Conservation (phyloP, 2,113 vertebrate species). For the Thoracochromis brauschi region DNA sequence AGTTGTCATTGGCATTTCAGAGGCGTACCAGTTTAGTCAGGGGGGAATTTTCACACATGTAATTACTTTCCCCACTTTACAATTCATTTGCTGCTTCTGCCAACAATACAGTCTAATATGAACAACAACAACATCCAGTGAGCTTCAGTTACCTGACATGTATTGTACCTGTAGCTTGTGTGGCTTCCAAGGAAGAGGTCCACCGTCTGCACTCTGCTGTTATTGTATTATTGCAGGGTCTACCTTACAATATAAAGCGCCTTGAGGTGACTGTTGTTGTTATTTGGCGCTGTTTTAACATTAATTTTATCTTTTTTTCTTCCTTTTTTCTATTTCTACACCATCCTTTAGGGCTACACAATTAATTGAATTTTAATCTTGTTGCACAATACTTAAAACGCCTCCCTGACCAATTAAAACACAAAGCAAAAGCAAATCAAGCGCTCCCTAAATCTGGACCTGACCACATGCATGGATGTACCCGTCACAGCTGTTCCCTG, state of each 20-base stretch:
- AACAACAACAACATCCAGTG: not conserved
- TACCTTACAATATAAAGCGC: rapidly evolving
- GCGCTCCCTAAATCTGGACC: not conserved
- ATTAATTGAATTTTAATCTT: not conserved
- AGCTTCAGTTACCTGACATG: not conserved
- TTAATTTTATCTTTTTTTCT: not conserved
- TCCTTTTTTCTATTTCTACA: not conserved
- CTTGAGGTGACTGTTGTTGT: not conserved
- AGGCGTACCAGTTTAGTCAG: not conserved
- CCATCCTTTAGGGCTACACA: not conserved
- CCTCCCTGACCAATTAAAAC: not conserved
- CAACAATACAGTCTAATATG: not conserved
- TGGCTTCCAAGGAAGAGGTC: not conserved
- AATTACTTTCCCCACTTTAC: not conserved
- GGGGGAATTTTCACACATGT: not conserved
- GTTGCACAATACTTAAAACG: rapidly evolving
- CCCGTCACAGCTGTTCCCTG: not conserved
- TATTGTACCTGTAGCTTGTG: not conserved
- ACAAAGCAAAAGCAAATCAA: not conserved
- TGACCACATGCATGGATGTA: not conserved
- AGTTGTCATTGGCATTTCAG: not conserved
- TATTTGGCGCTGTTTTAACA: not conserved
- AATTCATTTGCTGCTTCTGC: not conserved
- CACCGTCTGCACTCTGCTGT: not conserved
- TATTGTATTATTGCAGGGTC: not conserved